A percentile compares a stretch with the other conserved stretches of the same genome.
phyloP scores from a whole-genome alignment of 2,888 invertebrate genomes.

The Apotomis turbidana region DNA sequence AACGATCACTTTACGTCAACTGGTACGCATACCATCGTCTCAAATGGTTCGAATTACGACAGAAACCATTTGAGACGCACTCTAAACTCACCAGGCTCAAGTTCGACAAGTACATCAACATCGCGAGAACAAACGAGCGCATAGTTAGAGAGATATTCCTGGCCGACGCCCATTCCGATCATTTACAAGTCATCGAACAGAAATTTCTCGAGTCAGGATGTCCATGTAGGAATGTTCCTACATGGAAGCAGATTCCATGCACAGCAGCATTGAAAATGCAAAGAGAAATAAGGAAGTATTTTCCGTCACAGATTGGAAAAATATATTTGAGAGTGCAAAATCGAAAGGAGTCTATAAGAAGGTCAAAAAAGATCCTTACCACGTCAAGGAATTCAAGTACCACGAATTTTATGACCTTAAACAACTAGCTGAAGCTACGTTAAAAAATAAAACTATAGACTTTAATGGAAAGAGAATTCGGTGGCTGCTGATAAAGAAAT shows the following conservation, averaged over 20 bases:
- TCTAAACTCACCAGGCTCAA: too few relatives aligned
- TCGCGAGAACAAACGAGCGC: too few relatives aligned
- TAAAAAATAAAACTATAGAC: not conserved
- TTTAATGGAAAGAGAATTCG: not conserved
- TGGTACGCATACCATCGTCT: too few relatives aligned
- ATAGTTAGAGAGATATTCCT: too few relatives aligned
- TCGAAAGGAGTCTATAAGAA: slow-evolving; percentile 1
- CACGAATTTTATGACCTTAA: not conserved
- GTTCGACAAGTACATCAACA: too few relatives aligned
- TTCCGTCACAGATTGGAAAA: slow-evolving; percentile 1
- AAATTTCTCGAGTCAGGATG: slow-evolving; percentile 35
- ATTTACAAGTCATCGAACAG: slow-evolving; percentile 4
- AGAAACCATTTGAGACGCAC: too few relatives aligned
- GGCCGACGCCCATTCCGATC: not conserved
- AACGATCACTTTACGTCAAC: too few relatives aligned
- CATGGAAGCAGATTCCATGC: slow-evolving; percentile 34
- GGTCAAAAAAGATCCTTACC: not conserved
- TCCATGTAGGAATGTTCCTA: too few relatives aligned
- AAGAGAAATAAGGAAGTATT: slow-evolving; percentile 11
- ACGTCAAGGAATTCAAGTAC: slow-evolving; percentile 4
- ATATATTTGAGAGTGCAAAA: not conserved
- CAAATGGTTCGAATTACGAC: too few relatives aligned
- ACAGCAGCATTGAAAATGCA: slow-evolving; percentile 31
- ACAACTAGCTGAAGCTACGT: not conserved
- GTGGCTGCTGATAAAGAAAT: not conserved